Base-by-base conservation (phyloP, 2,797 vertebrate genomes). In the Acanthurus tractus region DNA sequence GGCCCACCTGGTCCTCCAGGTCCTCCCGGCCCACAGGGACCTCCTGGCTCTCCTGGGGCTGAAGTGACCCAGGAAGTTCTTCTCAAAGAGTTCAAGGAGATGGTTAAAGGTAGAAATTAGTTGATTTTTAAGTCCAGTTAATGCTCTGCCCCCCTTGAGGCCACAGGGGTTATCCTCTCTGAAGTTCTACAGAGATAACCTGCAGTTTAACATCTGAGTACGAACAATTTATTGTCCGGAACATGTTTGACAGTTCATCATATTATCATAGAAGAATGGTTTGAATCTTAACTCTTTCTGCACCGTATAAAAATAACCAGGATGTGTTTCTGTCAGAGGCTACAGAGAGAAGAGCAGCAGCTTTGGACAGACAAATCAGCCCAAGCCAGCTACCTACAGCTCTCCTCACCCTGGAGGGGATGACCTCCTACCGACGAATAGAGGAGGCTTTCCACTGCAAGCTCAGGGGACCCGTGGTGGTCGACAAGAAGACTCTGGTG, bases 381-480 rank as follows among this genome's bases (percentile, higher is more conserved):
- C 93, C 94, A 52, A 94, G 93, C 83, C 92, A 94, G 86, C 93
- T 91, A 61, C 93, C 95, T 9, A 94, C 94, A 0, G 84, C 95
- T 40, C 89, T 96, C 55, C 90, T 97, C 52, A 90, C 96, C 13
- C 80, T 97, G 86, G 96, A 97, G 53, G 95, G 95, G 23, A 86
- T 88, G 50, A 86, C 90, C 0, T 91, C 95, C 8, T 95, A 89
- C 84, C 83, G 89, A 22, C 94, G 95, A 23, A 92, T 98, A 40
- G 93, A 96, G n/a, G 95, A 98, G 75, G 98, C 97, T 0, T 99
- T 98, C 88, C 97, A 98, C 79, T 99, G 98, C 92, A 95, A 93
- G 76, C 96, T 99, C 74, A 96, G 96, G 73, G 97, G 96, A 6
- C 96, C 96, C 0, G 91, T 97, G 14, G 34, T 94, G 1, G 96